Conservation (phyloP, 2,113 vertebrate species). For the Scortum barcoo region DNA sequence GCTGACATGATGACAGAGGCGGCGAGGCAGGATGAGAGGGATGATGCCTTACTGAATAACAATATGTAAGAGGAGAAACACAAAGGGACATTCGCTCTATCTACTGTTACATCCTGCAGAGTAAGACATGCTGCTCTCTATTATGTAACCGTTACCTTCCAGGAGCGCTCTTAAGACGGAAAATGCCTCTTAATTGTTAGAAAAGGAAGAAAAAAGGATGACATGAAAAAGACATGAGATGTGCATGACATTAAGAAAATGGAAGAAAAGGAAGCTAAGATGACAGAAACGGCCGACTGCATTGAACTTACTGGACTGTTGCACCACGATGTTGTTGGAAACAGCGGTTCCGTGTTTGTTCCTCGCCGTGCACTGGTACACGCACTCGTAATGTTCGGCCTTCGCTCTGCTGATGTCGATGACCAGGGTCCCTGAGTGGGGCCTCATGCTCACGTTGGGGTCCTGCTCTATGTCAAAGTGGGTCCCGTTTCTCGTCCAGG, state of each 20-base stretch:
- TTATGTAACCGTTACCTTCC: constrained; percentile 74
- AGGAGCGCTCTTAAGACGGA: constrained; percentile 73
- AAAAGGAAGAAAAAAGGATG: constrained; percentile 60
- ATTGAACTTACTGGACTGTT: constrained; percentile 90
- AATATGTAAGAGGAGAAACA: constrained; percentile 26
- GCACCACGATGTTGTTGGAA: constrained; percentile 93
- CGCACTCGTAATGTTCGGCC: constrained; percentile 91
- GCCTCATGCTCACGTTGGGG: constrained; percentile 89
- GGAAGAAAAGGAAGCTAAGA: neutral
- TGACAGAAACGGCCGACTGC: neutral
- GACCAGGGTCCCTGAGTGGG: constrained; percentile 91
- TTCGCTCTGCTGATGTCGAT: constrained; percentile 93
- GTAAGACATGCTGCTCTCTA: constrained; percentile 57
- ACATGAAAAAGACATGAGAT: constrained; percentile 15
- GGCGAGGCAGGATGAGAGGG: constrained; percentile 37
- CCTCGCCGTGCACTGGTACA: constrained; percentile 95
- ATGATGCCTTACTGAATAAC: constrained; percentile 28
- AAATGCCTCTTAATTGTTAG: constrained; percentile 72
- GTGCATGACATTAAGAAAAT: neutral
- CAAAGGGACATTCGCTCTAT: constrained; percentile 32
- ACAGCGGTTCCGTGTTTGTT: constrained; percentile 95
- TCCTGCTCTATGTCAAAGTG: constrained; percentile 95
- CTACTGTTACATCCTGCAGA: constrained; percentile 12
- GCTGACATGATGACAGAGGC: constrained; percentile 38
- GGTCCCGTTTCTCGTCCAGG: constrained; percentile 95